Evolutionary conservation across 2,888 invertebrate species (phyloP).

Genomic region (Drosophila imparisetae): DNA sequence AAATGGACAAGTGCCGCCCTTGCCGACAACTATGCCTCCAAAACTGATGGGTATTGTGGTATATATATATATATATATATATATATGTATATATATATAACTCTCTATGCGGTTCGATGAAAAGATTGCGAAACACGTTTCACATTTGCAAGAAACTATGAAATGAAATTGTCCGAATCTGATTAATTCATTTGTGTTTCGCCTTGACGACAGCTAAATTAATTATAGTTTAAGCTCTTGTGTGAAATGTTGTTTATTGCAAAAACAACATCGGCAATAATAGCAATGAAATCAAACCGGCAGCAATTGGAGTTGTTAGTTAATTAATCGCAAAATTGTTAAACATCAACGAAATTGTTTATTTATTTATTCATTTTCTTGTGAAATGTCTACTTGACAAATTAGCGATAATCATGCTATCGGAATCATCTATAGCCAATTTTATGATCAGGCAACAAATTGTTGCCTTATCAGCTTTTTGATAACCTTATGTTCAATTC

Average conservation of each 20-base stretch:
- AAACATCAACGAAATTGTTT: constrained; percentile 2
- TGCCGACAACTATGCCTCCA: constrained; percentile 10
- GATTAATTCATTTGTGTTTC: constrained; percentile 41
- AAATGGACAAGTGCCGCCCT: constrained; percentile 38
- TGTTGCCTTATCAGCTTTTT: not conserved
- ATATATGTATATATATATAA: not conserved
- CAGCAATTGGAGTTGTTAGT: constrained; percentile 41
- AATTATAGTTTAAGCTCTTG: constrained; percentile 47
- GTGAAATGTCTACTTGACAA: constrained; percentile 4
- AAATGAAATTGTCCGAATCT: constrained; percentile 39
- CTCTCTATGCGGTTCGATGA: constrained; percentile 6
- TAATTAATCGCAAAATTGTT: constrained; percentile 52
- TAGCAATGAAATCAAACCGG: constrained; percentile 35
- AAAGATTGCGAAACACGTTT: constrained; percentile 60
- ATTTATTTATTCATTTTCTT: not conserved
- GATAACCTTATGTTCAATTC: not conserved
- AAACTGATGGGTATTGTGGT: not conserved
- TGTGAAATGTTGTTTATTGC: constrained; percentile 35
- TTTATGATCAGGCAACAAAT: not conserved
- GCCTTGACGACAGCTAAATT: constrained; percentile 53
- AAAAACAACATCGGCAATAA: constrained; percentile 20
- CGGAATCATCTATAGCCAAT: not conserved
- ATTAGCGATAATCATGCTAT: not conserved
- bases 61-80: not conserved
- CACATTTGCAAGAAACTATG: constrained; percentile 27